A percentile compares a stretch with the other conserved stretches of the same genome.
These are phyloP conservation scores for Zophobas atratus DNA, from an alignment of 1,140 invertebrate genomes.

Conservation along the genomic window DNA sequence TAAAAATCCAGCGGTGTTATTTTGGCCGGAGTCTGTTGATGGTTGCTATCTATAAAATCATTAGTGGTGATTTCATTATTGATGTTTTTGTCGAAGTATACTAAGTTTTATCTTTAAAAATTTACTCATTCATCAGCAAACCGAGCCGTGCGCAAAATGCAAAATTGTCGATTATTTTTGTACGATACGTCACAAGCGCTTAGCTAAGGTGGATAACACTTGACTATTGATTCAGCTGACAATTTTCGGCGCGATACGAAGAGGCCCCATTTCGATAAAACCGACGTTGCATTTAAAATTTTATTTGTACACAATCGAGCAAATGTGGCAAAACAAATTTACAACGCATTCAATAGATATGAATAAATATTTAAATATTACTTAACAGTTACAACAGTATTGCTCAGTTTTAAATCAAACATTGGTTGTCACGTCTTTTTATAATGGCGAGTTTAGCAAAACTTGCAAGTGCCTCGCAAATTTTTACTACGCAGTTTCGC, in stretches of 20 bases:
- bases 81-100: constrained; percentile 5
- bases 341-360: constrained; percentile 33
- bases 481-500: constrained; percentile 56
- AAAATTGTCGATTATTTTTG: constrained; percentile 40
- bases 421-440: constrained; percentile 35
- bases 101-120: constrained; percentile 25
- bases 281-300: constrained; percentile 22
- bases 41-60: background rate
- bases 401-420: constrained; percentile 37
- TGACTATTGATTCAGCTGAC: constrained; percentile 32
- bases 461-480: constrained; percentile 51
- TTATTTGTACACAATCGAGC: constrained; percentile 36
- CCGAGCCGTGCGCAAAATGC: constrained; percentile 33
- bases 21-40: too few relatives aligned
- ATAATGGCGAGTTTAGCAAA: constrained; percentile 49
- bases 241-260: background rate
- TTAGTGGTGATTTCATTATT: constrained; percentile 8
- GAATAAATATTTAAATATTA: constrained; percentile 43
- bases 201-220: constrained; percentile 35
- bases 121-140: constrained; percentile 33
- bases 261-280: constrained; percentile 12
- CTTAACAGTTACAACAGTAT: constrained; percentile 39
- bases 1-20: too few relatives aligned
- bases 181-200: constrained; percentile 32
- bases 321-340: constrained; percentile 35